These are phyloP conservation scores for Sorex araneus DNA, from an alignment of 2,113 vertebrate species.

Conservation along the genomic window DNA sequence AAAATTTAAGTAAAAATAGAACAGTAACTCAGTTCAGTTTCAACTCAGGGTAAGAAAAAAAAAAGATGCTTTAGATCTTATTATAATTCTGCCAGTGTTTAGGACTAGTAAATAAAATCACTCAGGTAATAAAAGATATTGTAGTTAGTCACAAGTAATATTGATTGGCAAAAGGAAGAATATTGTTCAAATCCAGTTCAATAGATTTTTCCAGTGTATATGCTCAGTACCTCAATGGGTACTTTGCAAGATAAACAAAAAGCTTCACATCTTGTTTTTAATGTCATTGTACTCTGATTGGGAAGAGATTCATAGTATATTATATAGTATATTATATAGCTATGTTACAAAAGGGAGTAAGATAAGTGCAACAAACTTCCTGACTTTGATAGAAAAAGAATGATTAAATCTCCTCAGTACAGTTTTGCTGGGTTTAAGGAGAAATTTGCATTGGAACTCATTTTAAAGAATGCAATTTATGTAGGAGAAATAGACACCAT, in stretches of 20 bases:
- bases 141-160: neutral
- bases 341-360: neutral
- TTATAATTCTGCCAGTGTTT: neutral
- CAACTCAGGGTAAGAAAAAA: slow-evolving; percentile 9
- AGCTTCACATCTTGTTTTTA: neutral
- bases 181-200: neutral
- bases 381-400: neutral
- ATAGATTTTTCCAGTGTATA: slow-evolving; percentile 22
- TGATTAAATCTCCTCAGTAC: neutral
- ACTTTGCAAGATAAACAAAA: neutral
- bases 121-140: neutral
- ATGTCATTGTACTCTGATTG: neutral
- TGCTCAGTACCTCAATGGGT: neutral
- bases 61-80: neutral
- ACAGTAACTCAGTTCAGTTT: slow-evolving; percentile 19
- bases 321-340: neutral
- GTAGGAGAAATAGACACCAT: neutral
- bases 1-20: neutral
- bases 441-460: neutral
- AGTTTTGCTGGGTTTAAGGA: neutral
- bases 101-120: slow-evolving; percentile 36
- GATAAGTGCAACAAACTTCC: neutral
- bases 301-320: neutral
- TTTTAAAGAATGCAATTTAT: slow-evolving; percentile 30
- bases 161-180: neutral